Evolutionary conservation across 2,888 invertebrate species (phyloP).

Genomic region (Idaea aversata): DNA sequence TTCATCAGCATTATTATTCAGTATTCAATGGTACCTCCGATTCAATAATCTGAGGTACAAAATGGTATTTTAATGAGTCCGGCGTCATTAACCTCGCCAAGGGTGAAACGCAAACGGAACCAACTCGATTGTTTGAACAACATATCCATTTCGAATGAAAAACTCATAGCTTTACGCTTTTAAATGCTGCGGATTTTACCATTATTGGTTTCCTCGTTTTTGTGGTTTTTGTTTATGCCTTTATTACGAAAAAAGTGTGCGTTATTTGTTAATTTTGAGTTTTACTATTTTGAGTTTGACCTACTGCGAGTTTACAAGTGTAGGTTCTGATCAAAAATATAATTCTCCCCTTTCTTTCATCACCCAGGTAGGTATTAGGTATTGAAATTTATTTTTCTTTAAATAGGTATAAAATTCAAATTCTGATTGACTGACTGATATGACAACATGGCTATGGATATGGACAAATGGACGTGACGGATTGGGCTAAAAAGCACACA

Average conservation of each 20-base stretch:
- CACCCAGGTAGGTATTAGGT: too few species aligned
- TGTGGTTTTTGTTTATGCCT: neutral
- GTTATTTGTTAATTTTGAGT: too few species aligned
- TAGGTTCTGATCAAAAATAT: too few species aligned
- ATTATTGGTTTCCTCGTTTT: neutral
- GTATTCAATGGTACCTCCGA: neutral
- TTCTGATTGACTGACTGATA: too few species aligned
- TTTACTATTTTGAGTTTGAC: too few species aligned
- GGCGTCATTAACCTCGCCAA: neutral
- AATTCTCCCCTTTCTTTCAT: too few species aligned
- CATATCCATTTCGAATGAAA: constrained; percentile 1
- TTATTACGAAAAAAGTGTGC: neutral
- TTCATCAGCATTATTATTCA: neutral
- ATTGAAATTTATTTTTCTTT: too few species aligned
- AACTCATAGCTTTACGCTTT: neutral
- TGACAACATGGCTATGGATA: too few species aligned
- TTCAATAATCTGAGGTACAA: constrained; percentile 1
- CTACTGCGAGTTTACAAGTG: too few species aligned
- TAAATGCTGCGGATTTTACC: neutral
- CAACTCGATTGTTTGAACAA: neutral
- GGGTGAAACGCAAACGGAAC: neutral
- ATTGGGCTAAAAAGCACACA: too few species aligned
- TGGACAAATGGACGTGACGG: too few species aligned
- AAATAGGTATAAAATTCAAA: too few species aligned
- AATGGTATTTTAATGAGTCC: neutral